Conservation (phyloP, 1,140 invertebrate genomes). For the Hermetia illucens region DNA sequence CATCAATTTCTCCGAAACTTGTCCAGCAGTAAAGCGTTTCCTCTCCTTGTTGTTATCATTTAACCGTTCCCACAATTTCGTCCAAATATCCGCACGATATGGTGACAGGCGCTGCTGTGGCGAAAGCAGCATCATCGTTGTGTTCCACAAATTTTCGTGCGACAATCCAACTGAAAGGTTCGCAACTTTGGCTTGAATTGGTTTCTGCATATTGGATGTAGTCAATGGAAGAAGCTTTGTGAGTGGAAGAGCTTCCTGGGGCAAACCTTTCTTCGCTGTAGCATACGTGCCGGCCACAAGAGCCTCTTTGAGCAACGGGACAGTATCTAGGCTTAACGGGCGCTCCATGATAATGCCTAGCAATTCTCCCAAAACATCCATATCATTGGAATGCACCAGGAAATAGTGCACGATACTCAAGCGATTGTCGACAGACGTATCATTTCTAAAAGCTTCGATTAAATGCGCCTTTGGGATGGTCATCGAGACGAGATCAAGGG, state of each 20-base stretch:
- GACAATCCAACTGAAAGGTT: constrained; percentile 27
- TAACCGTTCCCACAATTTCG: constrained; percentile 58
- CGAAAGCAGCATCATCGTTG: constrained; percentile 64
- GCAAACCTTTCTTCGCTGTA: constrained; percentile 52
- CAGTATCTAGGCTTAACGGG: constrained; percentile 23
- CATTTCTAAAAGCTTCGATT: constrained; percentile 49
- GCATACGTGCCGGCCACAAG: constrained; percentile 55
- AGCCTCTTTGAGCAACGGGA: constrained; percentile 55
- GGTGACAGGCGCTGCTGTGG: constrained; percentile 64
- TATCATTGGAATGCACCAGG: constrained; percentile 53
- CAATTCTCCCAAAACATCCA: constrained; percentile 48
- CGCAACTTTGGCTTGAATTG: constrained; percentile 22
- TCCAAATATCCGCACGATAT: constrained; percentile 69
- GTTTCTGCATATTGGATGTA: constrained; percentile 31
- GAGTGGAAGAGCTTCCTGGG: constrained; percentile 48
- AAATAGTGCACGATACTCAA: constrained; percentile 67
- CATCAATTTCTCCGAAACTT: constrained; percentile 58
- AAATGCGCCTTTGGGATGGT: constrained; percentile 45
- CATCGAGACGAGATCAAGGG: constrained; percentile 52
- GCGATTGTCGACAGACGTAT: constrained; percentile 48
- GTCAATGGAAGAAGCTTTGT: constrained; percentile 56
- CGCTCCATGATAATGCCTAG: constrained; percentile 26
- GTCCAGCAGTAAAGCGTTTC: constrained; percentile 46
- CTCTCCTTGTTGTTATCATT: constrained; percentile 37
- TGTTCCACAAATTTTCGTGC: constrained; percentile 61